A percentile compares a stretch with the other conserved stretches of the same genome.
Evolutionary conservation across 2,113 vertebrate species (phyloP).

Genomic region (Elanoides forficatus): DNA sequence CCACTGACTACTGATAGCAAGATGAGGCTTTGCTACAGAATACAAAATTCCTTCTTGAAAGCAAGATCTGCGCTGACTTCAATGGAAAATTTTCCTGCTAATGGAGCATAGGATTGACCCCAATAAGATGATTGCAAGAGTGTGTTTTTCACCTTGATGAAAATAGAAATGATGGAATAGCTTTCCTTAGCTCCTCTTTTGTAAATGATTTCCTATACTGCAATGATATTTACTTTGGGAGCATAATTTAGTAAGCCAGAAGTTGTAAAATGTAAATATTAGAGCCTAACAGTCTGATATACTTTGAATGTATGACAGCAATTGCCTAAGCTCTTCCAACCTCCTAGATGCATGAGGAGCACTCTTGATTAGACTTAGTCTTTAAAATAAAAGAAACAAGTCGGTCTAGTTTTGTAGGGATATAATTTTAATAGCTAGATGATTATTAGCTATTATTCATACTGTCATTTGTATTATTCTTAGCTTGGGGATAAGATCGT

Average conservation of each 20-base stretch:
- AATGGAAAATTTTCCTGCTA: background rate
- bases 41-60: background rate
- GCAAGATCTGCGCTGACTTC: background rate
- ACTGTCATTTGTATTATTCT: background rate
- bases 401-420: background rate
- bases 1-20: background rate
- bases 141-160: background rate
- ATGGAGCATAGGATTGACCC: background rate
- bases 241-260: background rate
- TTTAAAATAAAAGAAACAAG: background rate
- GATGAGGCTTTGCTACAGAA: background rate
- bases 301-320: background rate
- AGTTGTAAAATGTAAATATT: background rate
- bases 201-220: background rate
- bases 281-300: background rate
- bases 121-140: background rate
- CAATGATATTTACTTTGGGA: background rate
- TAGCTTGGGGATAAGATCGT: background rate
- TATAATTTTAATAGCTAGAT: background rate
- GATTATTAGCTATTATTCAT: background rate
- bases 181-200: background rate
- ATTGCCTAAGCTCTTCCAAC: background rate
- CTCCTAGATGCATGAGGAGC: background rate
- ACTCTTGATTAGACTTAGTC: background rate
- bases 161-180: background rate